Evolutionary conservation across 2,888 invertebrate genomes (phyloP), one percentile per base, ranked within the genome.

Genomic region (Pherbina coryleti): DNA sequence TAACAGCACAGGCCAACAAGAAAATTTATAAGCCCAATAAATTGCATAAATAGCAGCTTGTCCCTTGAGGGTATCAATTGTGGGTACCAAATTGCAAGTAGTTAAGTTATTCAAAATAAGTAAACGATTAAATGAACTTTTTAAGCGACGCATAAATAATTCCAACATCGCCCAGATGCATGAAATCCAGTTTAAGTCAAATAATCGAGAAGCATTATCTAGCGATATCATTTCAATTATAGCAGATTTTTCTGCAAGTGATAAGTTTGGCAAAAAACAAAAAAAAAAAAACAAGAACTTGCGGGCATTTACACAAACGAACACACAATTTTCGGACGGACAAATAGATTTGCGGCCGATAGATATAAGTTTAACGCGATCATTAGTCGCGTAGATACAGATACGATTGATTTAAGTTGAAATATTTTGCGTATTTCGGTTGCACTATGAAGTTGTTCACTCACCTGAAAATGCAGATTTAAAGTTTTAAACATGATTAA

Each of bases 101-200:
- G 73, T 62, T 44, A 31, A 62, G 62, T 44, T 28, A 37, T 57
- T 62, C 57, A 14, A 31, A 49, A 51, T 31, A 51, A 22, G 25
- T 22, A 64, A 64, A 53, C 37, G 72, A 53, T 44, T 17, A 14
- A 74, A 31, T 49, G 28, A 49, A 64, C 31, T 74, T 51, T n/a
- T 31, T 49, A 74, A 64, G 31, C 74, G 74, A 64, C 19, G 34
- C 74, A 74, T 74, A 74, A 74, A 74, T 74, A 74, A 74, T n/a
- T 62, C 51, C 19, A 11, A 31, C 22, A 31, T 74, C 74, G 74
- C 74, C 74, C 8, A 49, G 37, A 64, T 31, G 28, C 66, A 51
- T 37, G 51, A 64, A 64, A 64, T 51, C 74, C 64, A 74, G 64
- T 74, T 66, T 28, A 53, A 51, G 49, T 25, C 19, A 53, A 66